Conservation (phyloP, 2,888 invertebrate species). For the Hemaris fuciformis region DNA sequence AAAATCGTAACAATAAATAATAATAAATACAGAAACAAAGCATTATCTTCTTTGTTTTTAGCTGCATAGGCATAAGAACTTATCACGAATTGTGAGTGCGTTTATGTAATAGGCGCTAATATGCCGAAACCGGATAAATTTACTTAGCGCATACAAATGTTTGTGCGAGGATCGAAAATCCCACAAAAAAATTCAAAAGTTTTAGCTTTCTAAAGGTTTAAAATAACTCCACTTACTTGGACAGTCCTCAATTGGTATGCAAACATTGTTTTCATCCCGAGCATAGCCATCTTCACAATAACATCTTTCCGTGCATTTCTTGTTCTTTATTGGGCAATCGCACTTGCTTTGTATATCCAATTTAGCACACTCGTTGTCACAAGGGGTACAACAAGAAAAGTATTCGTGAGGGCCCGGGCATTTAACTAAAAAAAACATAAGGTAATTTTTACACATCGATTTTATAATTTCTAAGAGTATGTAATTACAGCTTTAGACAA, state of each 20-base stretch:
- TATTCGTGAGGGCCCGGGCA: slow-evolving; percentile 38
- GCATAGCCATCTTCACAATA: slow-evolving; percentile 47
- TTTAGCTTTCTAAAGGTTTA: not conserved
- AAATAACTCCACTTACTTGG: slow-evolving; percentile 32
- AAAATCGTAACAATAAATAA: too few relatives aligned
- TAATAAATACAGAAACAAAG: too few relatives aligned
- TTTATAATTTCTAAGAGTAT: too few relatives aligned
- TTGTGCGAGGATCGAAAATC: too few relatives aligned
- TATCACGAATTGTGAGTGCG: too few relatives aligned
- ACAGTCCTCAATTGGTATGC: slow-evolving; percentile 39
- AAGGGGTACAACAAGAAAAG: slow-evolving; percentile 47
- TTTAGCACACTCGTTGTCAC: slow-evolving; percentile 52
- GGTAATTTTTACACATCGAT: not conserved
- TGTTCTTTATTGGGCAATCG: slow-evolving; percentile 40
- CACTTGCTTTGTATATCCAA: slow-evolving; percentile 36
- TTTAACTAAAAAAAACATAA: slow-evolving; percentile 15
- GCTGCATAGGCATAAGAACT: too few relatives aligned
- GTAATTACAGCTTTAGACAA: too few relatives aligned
- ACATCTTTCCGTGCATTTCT: slow-evolving; percentile 39
- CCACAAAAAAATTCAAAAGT: too few relatives aligned
- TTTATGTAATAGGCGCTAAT: too few relatives aligned
- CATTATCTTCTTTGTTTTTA: too few relatives aligned
- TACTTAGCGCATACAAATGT: too few relatives aligned
- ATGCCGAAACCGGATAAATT: too few relatives aligned
- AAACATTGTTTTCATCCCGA: slow-evolving; percentile 31